Conservation (phyloP, 2,888 invertebrate species). For the Heterodera filipjevi region DNA sequence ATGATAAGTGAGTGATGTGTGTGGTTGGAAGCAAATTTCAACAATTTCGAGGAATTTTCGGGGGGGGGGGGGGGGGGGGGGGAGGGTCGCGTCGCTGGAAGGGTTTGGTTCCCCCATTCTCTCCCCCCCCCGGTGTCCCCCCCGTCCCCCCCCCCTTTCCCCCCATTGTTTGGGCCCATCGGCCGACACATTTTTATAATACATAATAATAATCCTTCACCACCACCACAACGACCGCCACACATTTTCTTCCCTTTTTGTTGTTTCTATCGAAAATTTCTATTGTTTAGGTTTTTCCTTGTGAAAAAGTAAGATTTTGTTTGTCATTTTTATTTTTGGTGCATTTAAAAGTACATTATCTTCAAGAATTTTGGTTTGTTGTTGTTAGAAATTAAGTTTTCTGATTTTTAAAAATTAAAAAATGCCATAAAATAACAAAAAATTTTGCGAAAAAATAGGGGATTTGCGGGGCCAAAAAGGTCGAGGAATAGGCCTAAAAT, state of each 20-base stretch:
- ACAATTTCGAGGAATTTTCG: background rate
- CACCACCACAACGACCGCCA: background rate
- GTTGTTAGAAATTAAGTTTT: too few relatives aligned
- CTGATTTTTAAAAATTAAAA: too few relatives aligned
- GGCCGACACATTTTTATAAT: slow-evolving; percentile 1
- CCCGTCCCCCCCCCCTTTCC: background rate
- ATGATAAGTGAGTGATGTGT: background rate
- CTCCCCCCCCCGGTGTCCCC: background rate
- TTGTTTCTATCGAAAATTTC: background rate
- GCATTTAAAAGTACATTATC: background rate
- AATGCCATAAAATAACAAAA: too few relatives aligned
- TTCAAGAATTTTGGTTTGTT: too few relatives aligned
- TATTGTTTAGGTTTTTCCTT: background rate
- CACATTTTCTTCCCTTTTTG: background rate
- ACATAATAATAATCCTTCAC: background rate
- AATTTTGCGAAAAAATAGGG: too few relatives aligned
- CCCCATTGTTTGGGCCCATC: slow-evolving; percentile 1
- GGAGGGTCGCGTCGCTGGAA: too few relatives aligned
- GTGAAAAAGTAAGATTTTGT: background rate
- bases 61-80: too few relatives aligned
- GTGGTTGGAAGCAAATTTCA: background rate
- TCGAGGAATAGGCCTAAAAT: too few relatives aligned
- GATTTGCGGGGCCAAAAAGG: too few relatives aligned
- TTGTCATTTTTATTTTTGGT: background rate
- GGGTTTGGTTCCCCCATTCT: background rate